A percentile compares a stretch with the other conserved stretches of the same genome.
Conservation (phyloP, 2,797 vertebrate genomes). For the Poecilia gillii region DNA sequence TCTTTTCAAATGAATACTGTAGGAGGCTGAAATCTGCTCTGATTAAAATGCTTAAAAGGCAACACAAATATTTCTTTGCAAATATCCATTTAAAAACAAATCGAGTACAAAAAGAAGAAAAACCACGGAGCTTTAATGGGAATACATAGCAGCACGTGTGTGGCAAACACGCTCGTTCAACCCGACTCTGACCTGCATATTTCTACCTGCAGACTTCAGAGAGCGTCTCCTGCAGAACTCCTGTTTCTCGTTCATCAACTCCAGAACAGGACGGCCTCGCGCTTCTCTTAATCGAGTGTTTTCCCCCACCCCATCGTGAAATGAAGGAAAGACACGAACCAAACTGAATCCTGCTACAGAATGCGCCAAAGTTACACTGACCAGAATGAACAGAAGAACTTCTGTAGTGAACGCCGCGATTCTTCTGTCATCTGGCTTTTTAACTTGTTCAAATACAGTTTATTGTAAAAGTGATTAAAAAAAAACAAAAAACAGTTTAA, state of each 20-base stretch:
- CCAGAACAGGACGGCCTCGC: slow-evolving; percentile 36
- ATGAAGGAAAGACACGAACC: slow-evolving; percentile 19
- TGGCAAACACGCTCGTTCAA: slow-evolving; percentile 42
- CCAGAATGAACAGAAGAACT: slow-evolving; percentile 27
- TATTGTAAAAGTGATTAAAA: background rate
- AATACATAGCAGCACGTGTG: slow-evolving; percentile 58
- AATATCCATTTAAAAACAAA: slow-evolving; percentile 17
- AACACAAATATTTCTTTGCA: slow-evolving; percentile 18
- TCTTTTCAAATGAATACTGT: slow-evolving; percentile 57
- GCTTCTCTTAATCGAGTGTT: background rate
- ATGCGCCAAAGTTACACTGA: slow-evolving; percentile 30
- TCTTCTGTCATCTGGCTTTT: slow-evolving; percentile 13
- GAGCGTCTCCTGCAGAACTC: slow-evolving; percentile 18
- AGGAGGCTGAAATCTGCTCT: slow-evolving; percentile 35
- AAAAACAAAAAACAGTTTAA: slow-evolving; percentile 19
- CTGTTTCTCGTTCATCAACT: background rate
- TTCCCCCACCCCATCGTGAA: background rate
- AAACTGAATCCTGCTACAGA: slow-evolving; percentile 8
- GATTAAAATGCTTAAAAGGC: slow-evolving; percentile 32
- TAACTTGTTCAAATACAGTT: slow-evolving; percentile 5
- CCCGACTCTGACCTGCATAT: slow-evolving; percentile 43
- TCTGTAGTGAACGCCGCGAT: slow-evolving; percentile 12
- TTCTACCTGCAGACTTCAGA: slow-evolving; percentile 39
- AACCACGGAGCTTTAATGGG: slow-evolving; percentile 25
- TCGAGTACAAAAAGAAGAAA: background rate